Percentiles rank a stretch among this genome's conserved stretches.
Conservation (phyloP, 2,888 invertebrate species). For the Microlaimidae sp. region DNA sequence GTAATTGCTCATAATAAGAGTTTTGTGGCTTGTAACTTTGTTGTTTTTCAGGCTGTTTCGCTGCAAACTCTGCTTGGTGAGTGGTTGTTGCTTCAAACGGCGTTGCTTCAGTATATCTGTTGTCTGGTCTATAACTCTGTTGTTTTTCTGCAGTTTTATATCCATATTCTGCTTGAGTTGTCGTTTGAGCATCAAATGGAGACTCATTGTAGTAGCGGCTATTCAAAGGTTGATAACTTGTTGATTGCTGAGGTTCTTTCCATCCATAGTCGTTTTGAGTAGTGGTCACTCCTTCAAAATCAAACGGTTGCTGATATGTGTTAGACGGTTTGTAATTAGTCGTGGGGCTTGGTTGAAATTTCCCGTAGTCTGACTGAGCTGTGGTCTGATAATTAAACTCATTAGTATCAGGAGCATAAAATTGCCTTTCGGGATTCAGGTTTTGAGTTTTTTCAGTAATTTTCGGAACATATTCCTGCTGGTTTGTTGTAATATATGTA, state of each 20-base stretch:
- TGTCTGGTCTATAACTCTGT: not conserved
- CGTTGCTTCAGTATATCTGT: not conserved
- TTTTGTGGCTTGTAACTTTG: not conserved
- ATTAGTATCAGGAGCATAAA: too few species aligned
- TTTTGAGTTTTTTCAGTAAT: not conserved
- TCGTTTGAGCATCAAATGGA: not conserved
- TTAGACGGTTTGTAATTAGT: not conserved
- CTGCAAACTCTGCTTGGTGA: not conserved
- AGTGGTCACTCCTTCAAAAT: not conserved
- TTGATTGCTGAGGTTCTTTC: not conserved
- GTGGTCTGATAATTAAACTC: not conserved
- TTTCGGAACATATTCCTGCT: not conserved
- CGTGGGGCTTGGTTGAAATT: not conserved
- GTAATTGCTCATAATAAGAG: too few species aligned
- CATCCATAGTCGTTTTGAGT: not conserved
- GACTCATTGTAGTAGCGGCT: too few species aligned
- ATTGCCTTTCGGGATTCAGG: not conserved
- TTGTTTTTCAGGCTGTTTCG: not conserved
- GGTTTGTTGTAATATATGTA: constrained; percentile 1
- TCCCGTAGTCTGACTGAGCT: not conserved
- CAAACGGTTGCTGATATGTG: too few species aligned
- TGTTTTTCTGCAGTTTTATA: not conserved
- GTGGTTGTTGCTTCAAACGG: constrained; percentile 1
- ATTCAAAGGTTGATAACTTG: not conserved
- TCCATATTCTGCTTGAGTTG: not conserved